These are phyloP conservation scores for Pachydiplax longipennis DNA, from an alignment of 2,888 invertebrate species.

Conservation along the genomic window DNA sequence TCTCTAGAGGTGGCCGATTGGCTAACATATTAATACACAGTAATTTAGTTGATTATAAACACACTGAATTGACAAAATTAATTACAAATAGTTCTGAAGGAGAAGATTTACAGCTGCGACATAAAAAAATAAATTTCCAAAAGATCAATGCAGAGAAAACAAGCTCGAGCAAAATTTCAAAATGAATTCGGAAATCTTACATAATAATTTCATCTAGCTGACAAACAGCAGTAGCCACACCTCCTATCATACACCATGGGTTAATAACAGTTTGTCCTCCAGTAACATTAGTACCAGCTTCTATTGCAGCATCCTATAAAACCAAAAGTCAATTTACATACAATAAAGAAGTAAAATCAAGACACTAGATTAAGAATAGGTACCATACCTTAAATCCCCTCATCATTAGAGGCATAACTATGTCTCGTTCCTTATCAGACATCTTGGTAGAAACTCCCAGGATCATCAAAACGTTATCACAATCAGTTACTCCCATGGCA, in stretches of 20 bases:
- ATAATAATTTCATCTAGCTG: constrained; percentile 88
- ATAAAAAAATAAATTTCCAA: too few relatives aligned
- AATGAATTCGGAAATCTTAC: constrained; percentile 53
- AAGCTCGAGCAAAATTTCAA: too few relatives aligned
- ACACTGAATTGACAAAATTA: too few relatives aligned
- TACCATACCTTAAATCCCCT: constrained; percentile 78
- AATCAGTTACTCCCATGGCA: constrained; percentile 93
- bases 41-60: too few relatives aligned
- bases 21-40: too few relatives aligned
- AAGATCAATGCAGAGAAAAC: too few relatives aligned
- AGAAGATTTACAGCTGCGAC: too few relatives aligned
- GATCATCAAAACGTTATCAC: constrained; percentile 94
- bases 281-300: constrained; percentile 85
- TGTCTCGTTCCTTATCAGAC: constrained; percentile 89
- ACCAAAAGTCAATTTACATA: not conserved
- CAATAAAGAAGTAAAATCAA: not conserved
- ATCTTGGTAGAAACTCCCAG: constrained; percentile 89
- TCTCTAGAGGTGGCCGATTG: too few relatives aligned
- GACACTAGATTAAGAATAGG: not conserved
- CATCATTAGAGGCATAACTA: constrained; percentile 89
- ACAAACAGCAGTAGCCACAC: constrained; percentile 86
- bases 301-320: constrained; percentile 75
- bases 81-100: too few relatives aligned
- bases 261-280: constrained; percentile 91
- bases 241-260: constrained; percentile 92